These are phyloP conservation scores for Carapus acus DNA, from an alignment of 2,797 vertebrate genomes.

Conservation along the genomic window DNA sequence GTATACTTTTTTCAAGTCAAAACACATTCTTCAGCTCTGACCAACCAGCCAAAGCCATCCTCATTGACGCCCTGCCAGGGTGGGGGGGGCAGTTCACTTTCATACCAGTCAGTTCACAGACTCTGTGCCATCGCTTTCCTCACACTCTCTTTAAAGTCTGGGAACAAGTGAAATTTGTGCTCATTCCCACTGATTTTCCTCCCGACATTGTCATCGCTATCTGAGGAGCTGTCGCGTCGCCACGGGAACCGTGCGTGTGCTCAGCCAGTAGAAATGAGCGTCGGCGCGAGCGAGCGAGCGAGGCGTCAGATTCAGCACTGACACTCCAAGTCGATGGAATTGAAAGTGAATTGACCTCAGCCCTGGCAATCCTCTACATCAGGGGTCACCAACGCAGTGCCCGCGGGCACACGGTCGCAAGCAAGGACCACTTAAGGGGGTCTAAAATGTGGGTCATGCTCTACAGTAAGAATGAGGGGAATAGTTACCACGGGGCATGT, in stretches of 20 bases:
- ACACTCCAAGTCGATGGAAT: slow-evolving; percentile 29
- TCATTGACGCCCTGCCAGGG: slow-evolving; percentile 70
- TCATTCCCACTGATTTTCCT: neutral
- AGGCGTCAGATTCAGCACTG: slow-evolving; percentile 7
- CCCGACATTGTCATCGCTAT: neutral
- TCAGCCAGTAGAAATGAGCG: slow-evolving; percentile 9
- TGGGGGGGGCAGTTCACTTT: slow-evolving; percentile 64
- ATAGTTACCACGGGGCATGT: no score
- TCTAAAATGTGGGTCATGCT: no score
- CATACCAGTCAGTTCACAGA: slow-evolving; percentile 51
- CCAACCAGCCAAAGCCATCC: slow-evolving; percentile 71
- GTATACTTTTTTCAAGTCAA: slow-evolving; percentile 98
- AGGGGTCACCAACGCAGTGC: no score
- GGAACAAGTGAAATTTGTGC: neutral
- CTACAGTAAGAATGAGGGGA: no score
- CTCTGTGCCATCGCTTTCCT: slow-evolving; percentile 3
- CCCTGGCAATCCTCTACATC: no score
- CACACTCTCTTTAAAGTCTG: slow-evolving; percentile 17
- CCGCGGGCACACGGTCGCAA: no score
- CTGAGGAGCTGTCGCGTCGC: slow-evolving; percentile 4
- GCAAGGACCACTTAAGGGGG: no score
- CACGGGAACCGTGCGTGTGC: neutral
- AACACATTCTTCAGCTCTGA: slow-evolving; percentile 74
- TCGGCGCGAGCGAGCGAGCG: no score
- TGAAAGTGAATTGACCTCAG: slow-evolving; percentile 64